Base-by-base conservation (phyloP, 2,888 invertebrate species). In the Seira sanloemensis region DNA sequence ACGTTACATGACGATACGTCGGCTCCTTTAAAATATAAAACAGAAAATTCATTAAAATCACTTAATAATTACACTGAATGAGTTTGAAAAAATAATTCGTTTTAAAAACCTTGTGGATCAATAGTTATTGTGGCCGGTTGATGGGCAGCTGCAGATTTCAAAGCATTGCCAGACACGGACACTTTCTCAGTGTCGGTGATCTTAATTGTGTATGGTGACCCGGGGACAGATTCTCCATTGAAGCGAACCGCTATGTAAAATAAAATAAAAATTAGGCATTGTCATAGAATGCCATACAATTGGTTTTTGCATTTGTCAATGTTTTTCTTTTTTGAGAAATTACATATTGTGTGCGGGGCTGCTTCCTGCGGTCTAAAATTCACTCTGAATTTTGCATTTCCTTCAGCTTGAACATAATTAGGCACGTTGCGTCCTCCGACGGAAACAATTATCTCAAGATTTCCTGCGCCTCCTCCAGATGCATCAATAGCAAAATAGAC, bases 291-390 rank as follows among this genome's bases (percentile, higher is more conserved):
- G 12, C 37, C 37, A 37, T 37, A 7, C 12, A 37, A 37, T 37
- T 37, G 12, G 4, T 7, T 12, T 37, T n/a, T n/a, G n/a, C n/a
- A n/a, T n/a, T n/a, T n/a, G n/a, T n/a, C n/a, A n/a, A n/a, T n/a
- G n/a, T n/a, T n/a, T n/a, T n/a, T n/a, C n/a, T n/a, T n/a, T n/a
- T n/a, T n/a, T n/a, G n/a, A n/a, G n/a, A n/a, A n/a, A n/a, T 37
- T 37, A 37, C 37, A 86, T 54, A 86, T 86, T 50, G 95, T 96
- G 92, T 99, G 98, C 0, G 95, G 94, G 1, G 97, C 97, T 0
- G 98, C 95, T 92, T 98, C 97, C 37, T 97, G 96, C 0, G 98
- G 98, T 90, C 98, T 98, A 92, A 99, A 99, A 92, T 98, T 98
- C 23, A 97, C 96, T 91, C 94, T 91, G 90, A 99, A 99, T 90